Percentiles rank a stretch among this genome's conserved stretches.
Conservation (phyloP, 1,140 invertebrate species). For the Ptiloglossa arizonensis region DNA sequence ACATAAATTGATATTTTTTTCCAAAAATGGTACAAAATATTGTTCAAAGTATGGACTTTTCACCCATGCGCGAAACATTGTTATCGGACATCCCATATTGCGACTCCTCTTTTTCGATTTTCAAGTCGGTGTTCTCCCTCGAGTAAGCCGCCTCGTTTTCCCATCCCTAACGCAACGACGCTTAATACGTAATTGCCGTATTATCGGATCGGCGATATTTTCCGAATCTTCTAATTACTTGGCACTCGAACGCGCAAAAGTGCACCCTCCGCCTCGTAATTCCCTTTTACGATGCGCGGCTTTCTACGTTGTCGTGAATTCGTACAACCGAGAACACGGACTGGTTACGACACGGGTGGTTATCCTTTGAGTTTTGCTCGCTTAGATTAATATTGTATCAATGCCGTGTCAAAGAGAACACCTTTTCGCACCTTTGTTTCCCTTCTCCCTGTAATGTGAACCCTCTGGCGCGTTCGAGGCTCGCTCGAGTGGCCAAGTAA, state of each 20-base stretch:
- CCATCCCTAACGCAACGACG: no score
- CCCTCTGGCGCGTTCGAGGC: slow-evolving; percentile 48
- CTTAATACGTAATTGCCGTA: not conserved
- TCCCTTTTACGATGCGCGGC: slow-evolving; percentile 29
- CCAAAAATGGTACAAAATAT: no score
- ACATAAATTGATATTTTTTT: no score
- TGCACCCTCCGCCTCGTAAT: slow-evolving; percentile 8
- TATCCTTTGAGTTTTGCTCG: slow-evolving; percentile 71
- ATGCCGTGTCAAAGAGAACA: slow-evolving; percentile 68
- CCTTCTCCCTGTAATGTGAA: slow-evolving; percentile 26
- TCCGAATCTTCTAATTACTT: not conserved
- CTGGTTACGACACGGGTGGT: slow-evolving; percentile 60
- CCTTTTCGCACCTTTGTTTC: slow-evolving; percentile 32
- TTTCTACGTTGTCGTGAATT: slow-evolving; percentile 50
- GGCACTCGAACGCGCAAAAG: not conserved
- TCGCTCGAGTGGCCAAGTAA: slow-evolving; percentile 45
- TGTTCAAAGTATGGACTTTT: no score
- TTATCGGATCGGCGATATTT: not conserved
- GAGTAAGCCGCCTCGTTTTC: no score
- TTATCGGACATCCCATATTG: no score
- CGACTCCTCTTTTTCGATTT: no score
- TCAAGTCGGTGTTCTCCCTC: no score
- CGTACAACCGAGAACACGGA: slow-evolving; percentile 64
- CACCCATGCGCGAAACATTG: no score
- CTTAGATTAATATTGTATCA: slow-evolving; percentile 74